Percentiles rank a stretch among this genome's conserved stretches.
Conservation (phyloP, 2,113 vertebrate species). For the Rhinoptilus africanus region DNA sequence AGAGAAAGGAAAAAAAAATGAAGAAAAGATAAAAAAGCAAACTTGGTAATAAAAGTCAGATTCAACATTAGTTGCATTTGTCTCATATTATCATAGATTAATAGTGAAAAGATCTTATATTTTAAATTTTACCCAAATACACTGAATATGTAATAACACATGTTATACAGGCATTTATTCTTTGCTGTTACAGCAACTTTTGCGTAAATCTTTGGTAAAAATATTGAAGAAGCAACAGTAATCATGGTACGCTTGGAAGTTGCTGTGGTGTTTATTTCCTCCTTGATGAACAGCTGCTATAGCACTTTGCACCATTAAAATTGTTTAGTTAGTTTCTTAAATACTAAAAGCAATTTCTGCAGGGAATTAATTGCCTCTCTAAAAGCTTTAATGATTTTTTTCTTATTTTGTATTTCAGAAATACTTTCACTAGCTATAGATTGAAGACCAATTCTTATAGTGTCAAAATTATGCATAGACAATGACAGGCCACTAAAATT, state of each 20-base stretch:
- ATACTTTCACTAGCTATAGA: not conserved
- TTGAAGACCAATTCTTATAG: not conserved
- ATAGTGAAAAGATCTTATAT: not conserved
- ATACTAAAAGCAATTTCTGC: not conserved
- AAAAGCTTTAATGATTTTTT: slow-evolving; percentile 29
- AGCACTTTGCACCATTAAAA: not conserved
- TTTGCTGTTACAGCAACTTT: not conserved
- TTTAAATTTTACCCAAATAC: not conserved
- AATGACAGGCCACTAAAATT: not conserved
- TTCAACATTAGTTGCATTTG: not conserved
- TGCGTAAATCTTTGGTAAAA: not conserved
- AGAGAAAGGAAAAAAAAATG: not conserved
- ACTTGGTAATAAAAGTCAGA: not conserved
- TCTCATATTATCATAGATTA: not conserved
- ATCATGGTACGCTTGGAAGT: not conserved
- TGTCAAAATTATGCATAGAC: not conserved
- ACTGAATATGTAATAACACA: not conserved
- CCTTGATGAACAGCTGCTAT: slow-evolving; percentile 21
- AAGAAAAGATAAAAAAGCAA: not conserved
- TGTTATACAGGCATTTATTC: not conserved
- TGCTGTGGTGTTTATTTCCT: slow-evolving; percentile 3
- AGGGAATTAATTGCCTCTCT: slow-evolving; percentile 44
- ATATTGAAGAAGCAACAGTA: not conserved
- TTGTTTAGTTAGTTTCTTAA: slow-evolving; percentile 3
- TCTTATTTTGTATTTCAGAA: slow-evolving; percentile 14